Evolutionary conservation across 2,113 vertebrate species (phyloP).

Genomic region (Chroicocephalus ridibundus): DNA sequence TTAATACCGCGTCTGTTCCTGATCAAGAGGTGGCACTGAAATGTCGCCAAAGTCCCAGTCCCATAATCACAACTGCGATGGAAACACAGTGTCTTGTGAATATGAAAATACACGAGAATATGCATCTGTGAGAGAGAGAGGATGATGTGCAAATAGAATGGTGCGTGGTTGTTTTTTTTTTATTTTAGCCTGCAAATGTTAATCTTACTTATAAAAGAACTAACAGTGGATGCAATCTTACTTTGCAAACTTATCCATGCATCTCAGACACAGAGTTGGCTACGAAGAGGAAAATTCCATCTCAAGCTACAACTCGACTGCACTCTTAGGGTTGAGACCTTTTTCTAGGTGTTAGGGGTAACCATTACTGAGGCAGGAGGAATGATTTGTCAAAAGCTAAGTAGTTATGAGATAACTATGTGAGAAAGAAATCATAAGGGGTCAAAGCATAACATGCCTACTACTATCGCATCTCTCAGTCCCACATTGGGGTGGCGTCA

Average conservation of each 20-base stretch:
- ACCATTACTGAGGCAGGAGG: neutral
- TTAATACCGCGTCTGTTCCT: neutral
- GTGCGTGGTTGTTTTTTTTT: neutral
- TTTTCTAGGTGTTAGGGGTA: neutral
- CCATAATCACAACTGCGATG: neutral
- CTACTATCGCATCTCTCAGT: neutral
- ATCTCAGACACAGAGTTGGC: neutral
- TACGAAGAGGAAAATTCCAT: neutral
- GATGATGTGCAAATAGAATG: neutral
- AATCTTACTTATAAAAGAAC: neutral
- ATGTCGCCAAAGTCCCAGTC: neutral
- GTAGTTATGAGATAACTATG: neutral
- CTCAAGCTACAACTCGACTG: accelerated
- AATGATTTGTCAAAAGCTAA: neutral
- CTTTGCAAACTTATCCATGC: neutral
- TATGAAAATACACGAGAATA: neutral
- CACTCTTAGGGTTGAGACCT: neutral
- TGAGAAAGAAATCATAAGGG: neutral
- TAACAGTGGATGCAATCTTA: neutral
- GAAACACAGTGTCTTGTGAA: neutral
- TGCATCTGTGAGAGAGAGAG: accelerated
- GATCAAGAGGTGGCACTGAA: neutral
- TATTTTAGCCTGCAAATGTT: neutral
- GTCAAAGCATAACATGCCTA: neutral
- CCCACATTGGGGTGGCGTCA: no score